Conservation (phyloP, 2,113 vertebrate genomes). For the Axis porcinus region DNA sequence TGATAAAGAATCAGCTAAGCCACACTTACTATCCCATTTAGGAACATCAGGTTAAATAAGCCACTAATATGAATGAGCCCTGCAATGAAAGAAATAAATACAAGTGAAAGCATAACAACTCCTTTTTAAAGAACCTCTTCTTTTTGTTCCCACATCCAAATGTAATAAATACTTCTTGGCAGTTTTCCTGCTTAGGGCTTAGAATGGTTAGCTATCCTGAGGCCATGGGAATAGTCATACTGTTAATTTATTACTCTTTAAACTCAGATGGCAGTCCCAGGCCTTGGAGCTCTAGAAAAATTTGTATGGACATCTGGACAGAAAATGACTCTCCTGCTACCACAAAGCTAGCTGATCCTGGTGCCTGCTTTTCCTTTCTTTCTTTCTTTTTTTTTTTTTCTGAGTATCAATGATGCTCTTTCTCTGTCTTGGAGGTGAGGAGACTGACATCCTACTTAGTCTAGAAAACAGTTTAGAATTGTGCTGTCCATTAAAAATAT, state of each 20-base stretch:
- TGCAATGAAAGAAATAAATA: not conserved
- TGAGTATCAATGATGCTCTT: not conserved
- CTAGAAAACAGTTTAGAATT: not conserved
- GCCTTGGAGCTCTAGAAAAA: not conserved
- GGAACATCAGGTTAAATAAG: not conserved
- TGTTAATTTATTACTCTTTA: not conserved
- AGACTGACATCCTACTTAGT: not conserved
- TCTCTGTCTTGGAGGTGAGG: not conserved
- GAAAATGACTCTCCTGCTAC: not conserved
- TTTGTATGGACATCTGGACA: not conserved
- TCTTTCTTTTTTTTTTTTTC: too few relatives aligned
- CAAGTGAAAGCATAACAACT: not conserved
- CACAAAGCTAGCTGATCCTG: not conserved
- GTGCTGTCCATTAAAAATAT: not conserved
- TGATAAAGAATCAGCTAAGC: not conserved
- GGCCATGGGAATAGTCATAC: not conserved
- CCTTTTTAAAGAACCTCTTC: not conserved
- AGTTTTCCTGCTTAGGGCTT: not conserved
- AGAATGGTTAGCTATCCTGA: not conserved
- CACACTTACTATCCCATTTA: not conserved
- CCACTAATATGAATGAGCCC: not conserved
- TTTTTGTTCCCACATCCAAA: not conserved
- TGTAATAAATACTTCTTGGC: not conserved
- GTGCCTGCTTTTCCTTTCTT: not conserved
- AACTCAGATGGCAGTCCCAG: not conserved